Conservation (phyloP, 2,888 invertebrate species). For the Entomobrya proxima region DNA sequence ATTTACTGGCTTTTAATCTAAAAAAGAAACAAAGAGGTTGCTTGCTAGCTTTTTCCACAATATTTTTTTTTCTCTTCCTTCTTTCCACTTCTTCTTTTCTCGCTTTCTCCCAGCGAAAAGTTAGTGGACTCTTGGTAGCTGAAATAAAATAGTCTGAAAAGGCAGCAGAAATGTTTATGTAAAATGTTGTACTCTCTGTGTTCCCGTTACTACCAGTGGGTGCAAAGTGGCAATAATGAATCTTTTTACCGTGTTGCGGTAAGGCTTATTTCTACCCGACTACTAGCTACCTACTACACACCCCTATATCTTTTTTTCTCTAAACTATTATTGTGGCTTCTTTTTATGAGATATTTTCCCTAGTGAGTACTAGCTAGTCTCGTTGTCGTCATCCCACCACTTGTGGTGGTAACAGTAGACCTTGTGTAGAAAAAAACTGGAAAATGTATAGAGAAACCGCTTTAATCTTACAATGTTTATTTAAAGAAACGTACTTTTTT, state of each 20-base stretch:
- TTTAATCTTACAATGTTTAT: slow-evolving; percentile 46
- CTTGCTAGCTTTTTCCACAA: neutral
- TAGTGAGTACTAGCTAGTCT: slow-evolving; percentile 20
- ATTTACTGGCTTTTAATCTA: neutral
- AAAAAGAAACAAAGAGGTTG: neutral
- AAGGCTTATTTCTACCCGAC: slow-evolving; percentile 22
- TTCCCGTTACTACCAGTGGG: slow-evolving; percentile 49
- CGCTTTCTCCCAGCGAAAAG: neutral
- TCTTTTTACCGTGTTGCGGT: slow-evolving; percentile 64
- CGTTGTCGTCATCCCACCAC: neutral
- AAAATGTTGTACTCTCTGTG: slow-evolving; percentile 16
- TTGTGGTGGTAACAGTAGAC: neutral
- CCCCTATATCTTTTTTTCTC: neutral
- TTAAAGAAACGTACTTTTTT: slow-evolving; percentile 28
- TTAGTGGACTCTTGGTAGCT: slow-evolving; percentile 12
- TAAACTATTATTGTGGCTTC: slow-evolving; percentile 41
- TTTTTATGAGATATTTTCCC: slow-evolving; percentile 47
- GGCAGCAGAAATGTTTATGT: slow-evolving; percentile 50
- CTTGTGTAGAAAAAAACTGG: neutral
- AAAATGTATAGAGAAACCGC: neutral
- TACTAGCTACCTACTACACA: neutral
- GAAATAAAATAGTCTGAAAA: slow-evolving; percentile 26
- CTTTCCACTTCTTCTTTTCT: neutral
- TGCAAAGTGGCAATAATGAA: slow-evolving; percentile 66
- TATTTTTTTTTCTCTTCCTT: slow-evolving; percentile 3